Evolutionary conservation across 2,113 vertebrate genomes (phyloP).

Genomic region (Emydocephalus ijimae): DNA sequence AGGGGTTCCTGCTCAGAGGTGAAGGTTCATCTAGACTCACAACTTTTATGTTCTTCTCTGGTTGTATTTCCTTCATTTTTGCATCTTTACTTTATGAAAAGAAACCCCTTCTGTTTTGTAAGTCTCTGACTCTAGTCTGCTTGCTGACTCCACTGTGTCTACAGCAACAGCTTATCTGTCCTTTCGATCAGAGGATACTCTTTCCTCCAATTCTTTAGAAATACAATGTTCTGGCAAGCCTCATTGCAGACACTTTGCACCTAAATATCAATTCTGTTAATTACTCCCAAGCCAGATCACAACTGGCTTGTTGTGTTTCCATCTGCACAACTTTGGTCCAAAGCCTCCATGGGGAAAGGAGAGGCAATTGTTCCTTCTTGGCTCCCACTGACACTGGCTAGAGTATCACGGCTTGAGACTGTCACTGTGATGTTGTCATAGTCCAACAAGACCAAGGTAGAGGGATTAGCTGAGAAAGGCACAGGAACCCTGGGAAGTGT

Average conservation of each 20-base stretch:
- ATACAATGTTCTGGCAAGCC: not conserved
- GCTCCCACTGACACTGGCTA: not conserved
- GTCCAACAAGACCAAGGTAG: constrained; percentile 64
- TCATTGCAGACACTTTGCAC: not conserved
- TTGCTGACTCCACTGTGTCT: not conserved
- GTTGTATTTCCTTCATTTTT: not conserved
- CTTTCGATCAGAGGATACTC: not conserved
- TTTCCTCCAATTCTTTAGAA: not conserved
- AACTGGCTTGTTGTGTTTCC: too few relatives aligned
- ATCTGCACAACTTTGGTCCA: constrained; percentile 58
- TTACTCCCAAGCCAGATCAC: not conserved
- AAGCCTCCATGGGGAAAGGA: not conserved
- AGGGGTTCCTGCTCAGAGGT: not conserved
- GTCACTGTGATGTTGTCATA: constrained; percentile 64
- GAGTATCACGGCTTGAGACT: not conserved
- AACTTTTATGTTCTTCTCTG: not conserved
- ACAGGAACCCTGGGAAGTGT: rapidly evolving
- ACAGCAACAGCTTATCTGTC: not conserved
- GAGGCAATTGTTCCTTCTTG: rapidly evolving
- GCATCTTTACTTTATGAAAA: not conserved
- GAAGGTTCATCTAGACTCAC: not conserved
- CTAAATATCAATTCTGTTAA: not conserved
- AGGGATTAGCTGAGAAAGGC: constrained; percentile 4
- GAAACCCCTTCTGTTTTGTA: not conserved
- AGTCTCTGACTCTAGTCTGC: not conserved